These are phyloP conservation scores for Gila robusta DNA, from an alignment of 2,797 vertebrate species.

Conservation along the genomic window DNA sequence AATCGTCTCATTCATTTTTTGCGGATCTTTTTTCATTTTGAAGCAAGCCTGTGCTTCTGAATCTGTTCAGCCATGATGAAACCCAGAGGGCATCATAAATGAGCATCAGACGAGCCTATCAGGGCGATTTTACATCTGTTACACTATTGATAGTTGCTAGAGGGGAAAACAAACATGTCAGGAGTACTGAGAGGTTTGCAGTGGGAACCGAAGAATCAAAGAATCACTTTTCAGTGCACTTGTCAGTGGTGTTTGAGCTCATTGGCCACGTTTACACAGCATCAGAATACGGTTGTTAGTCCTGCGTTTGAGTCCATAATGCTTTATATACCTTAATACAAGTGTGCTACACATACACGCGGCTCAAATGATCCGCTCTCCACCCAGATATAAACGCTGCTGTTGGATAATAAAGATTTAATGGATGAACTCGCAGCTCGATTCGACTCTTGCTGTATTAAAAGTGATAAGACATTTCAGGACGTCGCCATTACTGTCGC, in stretches of 20 bases:
- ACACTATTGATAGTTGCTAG: conserved; percentile 10
- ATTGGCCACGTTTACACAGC: background rate
- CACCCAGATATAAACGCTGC: no score
- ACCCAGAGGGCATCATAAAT: background rate
- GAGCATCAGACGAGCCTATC: conserved; percentile 5
- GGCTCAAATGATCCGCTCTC: no score
- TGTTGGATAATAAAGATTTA: no score
- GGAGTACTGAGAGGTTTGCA: background rate
- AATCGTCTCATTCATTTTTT: conserved; percentile 2
- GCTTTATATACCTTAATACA: no score
- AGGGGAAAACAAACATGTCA: conserved; percentile 28
- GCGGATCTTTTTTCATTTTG: conserved; percentile 22
- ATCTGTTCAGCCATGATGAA: conserved; percentile 14
- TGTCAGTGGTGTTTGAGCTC: background rate
- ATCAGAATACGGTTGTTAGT: background rate
- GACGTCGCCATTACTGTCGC: no score
- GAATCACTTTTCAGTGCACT: conserved; percentile 1
- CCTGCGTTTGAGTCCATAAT: background rate
- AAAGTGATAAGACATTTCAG: no score
- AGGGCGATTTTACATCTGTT: conserved; percentile 16
- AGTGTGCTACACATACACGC: no score
- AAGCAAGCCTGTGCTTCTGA: conserved; percentile 5
- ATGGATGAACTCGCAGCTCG: no score
- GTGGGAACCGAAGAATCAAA: background rate
- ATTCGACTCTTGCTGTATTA: no score